phyloP scores from a whole-genome alignment of 2,888 invertebrate genomes.

The Euspilapteryx auroguttella region DNA sequence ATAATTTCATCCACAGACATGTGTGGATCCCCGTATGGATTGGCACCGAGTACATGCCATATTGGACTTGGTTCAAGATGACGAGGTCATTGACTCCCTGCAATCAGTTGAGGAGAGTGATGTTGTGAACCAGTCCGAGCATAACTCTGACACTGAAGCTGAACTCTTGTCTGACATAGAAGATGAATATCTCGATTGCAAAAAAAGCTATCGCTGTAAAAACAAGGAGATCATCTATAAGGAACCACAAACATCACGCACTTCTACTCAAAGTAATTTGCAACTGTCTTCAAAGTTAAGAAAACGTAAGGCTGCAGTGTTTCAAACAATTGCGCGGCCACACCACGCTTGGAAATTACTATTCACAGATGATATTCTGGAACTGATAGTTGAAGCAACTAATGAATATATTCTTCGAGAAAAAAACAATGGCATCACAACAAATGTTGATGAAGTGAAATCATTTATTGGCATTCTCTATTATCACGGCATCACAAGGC shows the following conservation, averaged over 20 bases:
- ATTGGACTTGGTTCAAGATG: constrained; percentile 45
- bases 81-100: constrained; percentile 41
- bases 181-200: constrained; percentile 22
- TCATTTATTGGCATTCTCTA: constrained; percentile 42
- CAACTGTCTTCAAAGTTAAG: constrained; percentile 18
- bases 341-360: constrained; percentile 39
- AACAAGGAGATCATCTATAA: constrained; percentile 24
- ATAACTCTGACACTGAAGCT: constrained; percentile 38
- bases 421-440: constrained; percentile 15
- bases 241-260: constrained; percentile 12
- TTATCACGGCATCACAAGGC: constrained; percentile 39
- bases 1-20: constrained; percentile 54
- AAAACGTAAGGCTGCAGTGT: constrained; percentile 16
- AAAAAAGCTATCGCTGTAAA: constrained; percentile 30
- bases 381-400: constrained; percentile 36
- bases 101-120: constrained; percentile 41
- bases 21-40: constrained; percentile 53
- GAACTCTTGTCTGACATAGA: constrained; percentile 27
- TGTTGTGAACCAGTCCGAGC: constrained; percentile 35
- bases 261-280: constrained; percentile 12
- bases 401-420: constrained; percentile 34
- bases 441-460: constrained; percentile 33
- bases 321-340: constrained; percentile 18
- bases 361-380: constrained; percentile 38
- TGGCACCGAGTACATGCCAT: constrained; percentile 53